Conservation (phyloP, 2,113 vertebrate genomes). For the Regulus satrapa region DNA sequence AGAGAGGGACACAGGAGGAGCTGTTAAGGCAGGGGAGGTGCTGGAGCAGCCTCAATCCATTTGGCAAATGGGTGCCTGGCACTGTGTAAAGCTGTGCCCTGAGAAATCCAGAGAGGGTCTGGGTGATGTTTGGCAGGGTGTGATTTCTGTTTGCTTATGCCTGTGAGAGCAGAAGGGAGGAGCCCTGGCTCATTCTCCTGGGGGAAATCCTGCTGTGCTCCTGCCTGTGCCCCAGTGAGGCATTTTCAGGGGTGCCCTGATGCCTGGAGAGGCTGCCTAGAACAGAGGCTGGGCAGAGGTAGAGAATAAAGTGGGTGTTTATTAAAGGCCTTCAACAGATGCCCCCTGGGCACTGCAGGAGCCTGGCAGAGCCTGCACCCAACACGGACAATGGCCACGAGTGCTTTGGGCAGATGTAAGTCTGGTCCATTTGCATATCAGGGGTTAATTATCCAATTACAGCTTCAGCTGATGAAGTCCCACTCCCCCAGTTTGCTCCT, state of each 20-base stretch:
- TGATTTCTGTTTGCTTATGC: background rate
- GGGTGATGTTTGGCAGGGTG: background rate
- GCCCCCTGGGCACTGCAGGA: background rate
- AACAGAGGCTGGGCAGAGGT: background rate
- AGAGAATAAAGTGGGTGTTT: background rate
- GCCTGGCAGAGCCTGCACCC: background rate
- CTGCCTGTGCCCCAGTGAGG: background rate
- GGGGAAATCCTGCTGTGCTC: background rate
- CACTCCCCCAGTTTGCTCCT: background rate
- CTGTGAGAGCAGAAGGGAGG: background rate
- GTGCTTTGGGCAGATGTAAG: background rate
- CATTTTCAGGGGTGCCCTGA: background rate
- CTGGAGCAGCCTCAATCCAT: background rate
- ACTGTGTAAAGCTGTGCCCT: background rate
- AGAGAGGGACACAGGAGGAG: background rate
- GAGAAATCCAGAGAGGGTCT: background rate
- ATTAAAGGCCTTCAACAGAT: background rate
- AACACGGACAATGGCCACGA: rapidly evolving
- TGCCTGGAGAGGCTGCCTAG: background rate
- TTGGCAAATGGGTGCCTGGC: background rate
- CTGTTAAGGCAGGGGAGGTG: background rate
- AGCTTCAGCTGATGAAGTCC: background rate
- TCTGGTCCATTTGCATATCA: background rate
- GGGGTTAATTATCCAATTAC: background rate
- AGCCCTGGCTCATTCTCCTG: background rate